Evolutionary conservation across 2,797 vertebrate species (phyloP), one percentile per base, ranked within the genome.

Genomic region (Spea hammondii): DNA sequence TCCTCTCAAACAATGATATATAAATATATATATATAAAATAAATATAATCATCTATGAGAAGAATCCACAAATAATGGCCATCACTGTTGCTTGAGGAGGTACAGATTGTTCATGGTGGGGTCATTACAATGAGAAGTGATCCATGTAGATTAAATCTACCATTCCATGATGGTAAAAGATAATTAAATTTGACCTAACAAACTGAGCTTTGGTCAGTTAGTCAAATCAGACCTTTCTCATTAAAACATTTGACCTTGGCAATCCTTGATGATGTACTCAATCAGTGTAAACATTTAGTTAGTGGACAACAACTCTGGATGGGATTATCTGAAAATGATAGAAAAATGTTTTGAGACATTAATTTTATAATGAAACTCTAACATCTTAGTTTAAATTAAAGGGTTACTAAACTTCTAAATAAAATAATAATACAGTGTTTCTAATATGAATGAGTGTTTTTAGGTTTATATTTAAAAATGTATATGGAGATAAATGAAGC

Each of bases 151-250:
- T 74, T 65, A 69, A 74, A 66, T 12, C 65, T 65, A 74, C 65
- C 72, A 70, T 79, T 79, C 65, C 57, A 64, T 62, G 60, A 70
- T 54, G 55, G 32, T 70, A 51, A 64, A 55, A 13, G 53, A 9
- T 69, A 74, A 79, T 74, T 79, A 70, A 69, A 79, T 79, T 74
- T 79, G 55, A 46, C 68, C 65, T 51, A 74, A 74, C 65, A 79
- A 74, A 70, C 74, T 79, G 72, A 74, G 65, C 47, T 48, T 59
- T 68, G 78, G 78, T 74, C 70, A 74, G 66, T 70, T 79, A 79
- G n/a, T 60, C 51, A 74, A 79, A 74, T 79, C 66, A 74, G 72
- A 74, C 72, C 65, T 65, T 12, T 6, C 78, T 74, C 54, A 64
- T 79, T 72, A 72, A 65, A 72, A 57, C 62, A 59, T 48, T 44